Conservation (phyloP, 2,888 invertebrate species). For the Carcina quercana region DNA sequence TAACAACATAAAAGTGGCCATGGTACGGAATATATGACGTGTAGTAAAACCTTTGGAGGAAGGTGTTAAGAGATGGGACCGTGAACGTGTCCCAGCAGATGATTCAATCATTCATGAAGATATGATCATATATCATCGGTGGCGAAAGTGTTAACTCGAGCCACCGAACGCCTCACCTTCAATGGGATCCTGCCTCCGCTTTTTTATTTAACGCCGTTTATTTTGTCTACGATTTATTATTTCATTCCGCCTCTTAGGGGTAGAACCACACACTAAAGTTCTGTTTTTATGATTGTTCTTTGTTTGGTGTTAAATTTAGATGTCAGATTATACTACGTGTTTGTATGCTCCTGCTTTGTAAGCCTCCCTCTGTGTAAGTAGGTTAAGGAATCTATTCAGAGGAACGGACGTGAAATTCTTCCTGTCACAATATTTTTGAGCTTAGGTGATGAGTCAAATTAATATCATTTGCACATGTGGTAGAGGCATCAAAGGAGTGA, state of each 20-base stretch:
- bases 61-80: constrained; percentile 68
- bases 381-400: neutral
- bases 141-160: constrained; percentile 62
- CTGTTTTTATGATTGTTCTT: constrained; percentile 25
- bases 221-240: constrained; percentile 47
- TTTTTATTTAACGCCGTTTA: constrained; percentile 45
- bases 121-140: constrained; percentile 68
- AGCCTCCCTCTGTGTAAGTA: constrained; percentile 25
- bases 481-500: constrained; percentile 20
- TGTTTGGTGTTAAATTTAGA: constrained; percentile 26
- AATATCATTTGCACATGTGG: constrained; percentile 31
- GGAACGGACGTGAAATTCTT: constrained; percentile 11
- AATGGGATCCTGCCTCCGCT: constrained; percentile 41
- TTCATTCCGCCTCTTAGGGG: constrained; percentile 30
- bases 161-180: constrained; percentile 34
- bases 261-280: constrained; percentile 21
- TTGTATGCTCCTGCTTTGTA: constrained; percentile 25
- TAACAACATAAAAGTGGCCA: constrained; percentile 69
- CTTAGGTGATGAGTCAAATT: constrained; percentile 15
- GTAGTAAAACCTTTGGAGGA: constrained; percentile 68
- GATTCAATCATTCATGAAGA: constrained; percentile 71
- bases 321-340: constrained; percentile 26
- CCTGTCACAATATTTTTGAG: constrained; percentile 27
- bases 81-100: constrained; percentile 65
- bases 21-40: constrained; percentile 61